These are phyloP conservation scores for Isotomurus palustris DNA, from an alignment of 2,888 invertebrate genomes.

Conservation along the genomic window DNA sequence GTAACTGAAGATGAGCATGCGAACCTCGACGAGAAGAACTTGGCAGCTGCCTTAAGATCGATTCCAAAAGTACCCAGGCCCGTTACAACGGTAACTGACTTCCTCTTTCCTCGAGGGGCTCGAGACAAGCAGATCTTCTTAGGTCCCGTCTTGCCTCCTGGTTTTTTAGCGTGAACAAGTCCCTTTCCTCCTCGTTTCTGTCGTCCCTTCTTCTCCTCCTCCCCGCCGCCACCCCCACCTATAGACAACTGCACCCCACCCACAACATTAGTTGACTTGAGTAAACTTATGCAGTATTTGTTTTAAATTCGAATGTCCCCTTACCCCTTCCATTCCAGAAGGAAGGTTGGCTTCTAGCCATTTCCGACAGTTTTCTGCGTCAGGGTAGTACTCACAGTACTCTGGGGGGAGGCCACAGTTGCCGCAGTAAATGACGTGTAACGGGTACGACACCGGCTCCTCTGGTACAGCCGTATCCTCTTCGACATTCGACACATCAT, in stretches of 20 bases:
- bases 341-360: slow-evolving; percentile 95
- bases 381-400: slow-evolving; percentile 98
- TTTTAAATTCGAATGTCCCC: neutral
- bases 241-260: slow-evolving; percentile 39
- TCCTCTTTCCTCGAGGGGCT: slow-evolving; percentile 95
- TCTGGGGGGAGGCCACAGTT: slow-evolving; percentile 93
- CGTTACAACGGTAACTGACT: slow-evolving; percentile 87
- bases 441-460: slow-evolving; percentile 66
- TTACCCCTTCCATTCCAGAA: slow-evolving; percentile 82
- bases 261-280: neutral
- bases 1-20: slow-evolving; percentile 99
- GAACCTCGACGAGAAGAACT: slow-evolving; percentile 95
- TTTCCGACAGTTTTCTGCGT: slow-evolving; percentile 92
- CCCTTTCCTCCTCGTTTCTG: slow-evolving; percentile 92
- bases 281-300: neutral
- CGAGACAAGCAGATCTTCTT: slow-evolving; percentile 79
- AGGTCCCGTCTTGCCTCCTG: slow-evolving; percentile 81
- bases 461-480: neutral
- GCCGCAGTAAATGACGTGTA: slow-evolving; percentile 83
- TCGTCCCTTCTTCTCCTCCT: slow-evolving; percentile 88
- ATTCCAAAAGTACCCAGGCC: slow-evolving; percentile 91
- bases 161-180: slow-evolving; percentile 73
- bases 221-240: slow-evolving; percentile 63
- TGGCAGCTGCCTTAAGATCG: slow-evolving; percentile 95
- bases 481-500: neutral